Evolutionary conservation across 2,888 invertebrate genomes (phyloP), one percentile per base, ranked within the genome.

Genomic region (Lagria hirta): DNA sequence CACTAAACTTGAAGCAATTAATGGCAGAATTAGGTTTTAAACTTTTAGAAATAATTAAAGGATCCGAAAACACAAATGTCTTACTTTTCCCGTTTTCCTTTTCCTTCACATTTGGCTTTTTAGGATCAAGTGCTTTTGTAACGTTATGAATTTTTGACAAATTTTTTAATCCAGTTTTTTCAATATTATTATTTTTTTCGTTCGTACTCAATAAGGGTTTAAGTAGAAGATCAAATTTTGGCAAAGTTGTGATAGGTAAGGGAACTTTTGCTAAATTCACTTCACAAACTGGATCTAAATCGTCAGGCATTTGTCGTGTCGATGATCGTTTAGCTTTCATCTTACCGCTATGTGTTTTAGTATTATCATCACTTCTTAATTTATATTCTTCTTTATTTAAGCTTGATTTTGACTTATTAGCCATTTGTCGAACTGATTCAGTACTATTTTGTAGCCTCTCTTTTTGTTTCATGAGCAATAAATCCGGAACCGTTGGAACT

Each of bases 401-500:
- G 52, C 68, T 54, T 54, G 74, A 73, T 71, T 76, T 77, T 23
- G 77, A 75, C 1, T 75, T 74, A 1, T 75, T 75, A 8, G 81
- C 77, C 29, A 82, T 75, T 61, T 80, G 79, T 18, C 83, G 72
- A 6, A 81, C 82, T 4, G 76, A 74, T 43, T 76, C 77, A 1
- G 83, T 83, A 3, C 79, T 75, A 55, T 76, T 77, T 55, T 82
- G 81, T 33, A 82, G 64, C 27, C 76, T 68, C 13, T 79, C 71
- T 67, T 77, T 71, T 68, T 77, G 74, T 62, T 80, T 81, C 58
- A 83, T 70, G 49, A 77, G 76, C 21, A 84, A 61, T 43, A 83
- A 69, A 55, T 82, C 81, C 2, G 82, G 76, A 58, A 83, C 78
- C 2, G 79, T 77, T 3, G 84, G 84, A 29, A 83, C 77, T 48